Conservation (phyloP, 2,888 invertebrate genomes). For the Linnaemya tessellans region DNA sequence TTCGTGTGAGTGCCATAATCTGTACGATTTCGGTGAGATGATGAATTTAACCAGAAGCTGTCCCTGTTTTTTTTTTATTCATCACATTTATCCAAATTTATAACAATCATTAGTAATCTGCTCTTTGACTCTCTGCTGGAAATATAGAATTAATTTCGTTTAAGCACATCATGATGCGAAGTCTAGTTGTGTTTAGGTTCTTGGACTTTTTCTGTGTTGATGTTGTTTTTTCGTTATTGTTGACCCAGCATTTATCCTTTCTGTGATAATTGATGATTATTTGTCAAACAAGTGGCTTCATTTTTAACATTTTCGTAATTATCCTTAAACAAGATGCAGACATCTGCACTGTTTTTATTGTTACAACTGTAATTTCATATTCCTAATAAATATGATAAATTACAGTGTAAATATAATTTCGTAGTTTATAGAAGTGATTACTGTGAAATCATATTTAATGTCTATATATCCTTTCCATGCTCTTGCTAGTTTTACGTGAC, state of each 20-base stretch:
- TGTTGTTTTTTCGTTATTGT: neutral
- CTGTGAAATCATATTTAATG: too few species aligned
- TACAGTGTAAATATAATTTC: neutral
- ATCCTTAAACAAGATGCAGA: neutral
- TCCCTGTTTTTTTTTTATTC: slow-evolving; percentile 31
- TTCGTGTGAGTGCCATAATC: slow-evolving; percentile 17
- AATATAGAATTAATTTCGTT: slow-evolving; percentile 1
- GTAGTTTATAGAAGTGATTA: neutral
- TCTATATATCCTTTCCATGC: too few species aligned
- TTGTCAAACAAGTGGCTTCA: slow-evolving; percentile 42
- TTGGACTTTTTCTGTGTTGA: slow-evolving; percentile 3
- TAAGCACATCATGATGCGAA: slow-evolving; percentile 9
- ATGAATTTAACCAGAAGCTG: slow-evolving; percentile 40
- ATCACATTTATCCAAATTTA: slow-evolving; percentile 47
- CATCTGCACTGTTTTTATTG: neutral
- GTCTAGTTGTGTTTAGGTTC: slow-evolving; percentile 13
- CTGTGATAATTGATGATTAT: slow-evolving; percentile 60
- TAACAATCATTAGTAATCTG: slow-evolving; percentile 18
- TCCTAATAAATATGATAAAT: slow-evolving; percentile 20
- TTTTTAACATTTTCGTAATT: slow-evolving; percentile 39
- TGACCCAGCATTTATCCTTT: slow-evolving; percentile 35
- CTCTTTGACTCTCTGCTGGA: neutral
- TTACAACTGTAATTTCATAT: slow-evolving; percentile 3
- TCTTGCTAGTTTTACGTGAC: too few species aligned
- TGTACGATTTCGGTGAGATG: slow-evolving; percentile 9